Evolutionary conservation across 2,113 vertebrate species (phyloP).

Genomic region (Nerophis ophidion): DNA sequence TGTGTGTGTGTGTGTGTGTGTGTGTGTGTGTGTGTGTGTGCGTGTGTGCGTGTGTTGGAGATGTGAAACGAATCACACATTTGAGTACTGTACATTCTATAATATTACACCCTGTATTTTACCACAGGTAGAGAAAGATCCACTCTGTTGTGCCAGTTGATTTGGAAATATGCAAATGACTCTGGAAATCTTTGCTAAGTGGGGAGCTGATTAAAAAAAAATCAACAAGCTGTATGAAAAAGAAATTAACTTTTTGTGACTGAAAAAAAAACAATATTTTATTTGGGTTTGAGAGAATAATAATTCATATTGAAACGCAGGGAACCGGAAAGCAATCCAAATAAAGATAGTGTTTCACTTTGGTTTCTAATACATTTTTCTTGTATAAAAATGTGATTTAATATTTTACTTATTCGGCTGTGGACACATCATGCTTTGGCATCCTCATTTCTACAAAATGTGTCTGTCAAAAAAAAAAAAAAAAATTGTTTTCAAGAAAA

Average conservation of each 20-base stretch:
- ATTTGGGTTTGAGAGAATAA: background rate
- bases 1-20: constrained; percentile 9
- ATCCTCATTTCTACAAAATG: too few species aligned
- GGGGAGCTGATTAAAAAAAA: constrained; percentile 55
- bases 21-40: constrained; percentile 7
- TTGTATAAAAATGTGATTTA: too few species aligned
- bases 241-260: constrained; percentile 15
- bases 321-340: too few species aligned
- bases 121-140: constrained; percentile 51
- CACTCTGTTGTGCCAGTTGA: constrained; percentile 43
- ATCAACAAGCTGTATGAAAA: constrained; percentile 14
- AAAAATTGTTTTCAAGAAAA: too few species aligned
- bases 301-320: background rate
- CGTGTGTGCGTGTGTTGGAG: constrained; percentile 3
- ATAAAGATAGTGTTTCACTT: too few species aligned
- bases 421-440: too few species aligned
- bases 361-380: too few species aligned
- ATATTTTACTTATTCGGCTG: too few species aligned
- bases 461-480: too few species aligned
- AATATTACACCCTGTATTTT: constrained; percentile 42
- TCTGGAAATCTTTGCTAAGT: constrained; percentile 18
- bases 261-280: constrained; percentile 1
- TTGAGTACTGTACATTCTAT: constrained; percentile 17
- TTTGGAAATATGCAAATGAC: constrained; percentile 67
- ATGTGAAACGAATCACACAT: constrained; percentile 47